Evolutionary conservation across 2,888 invertebrate species (phyloP), one percentile per base, ranked within the genome.

Genomic region (Phengaris alcon): DNA sequence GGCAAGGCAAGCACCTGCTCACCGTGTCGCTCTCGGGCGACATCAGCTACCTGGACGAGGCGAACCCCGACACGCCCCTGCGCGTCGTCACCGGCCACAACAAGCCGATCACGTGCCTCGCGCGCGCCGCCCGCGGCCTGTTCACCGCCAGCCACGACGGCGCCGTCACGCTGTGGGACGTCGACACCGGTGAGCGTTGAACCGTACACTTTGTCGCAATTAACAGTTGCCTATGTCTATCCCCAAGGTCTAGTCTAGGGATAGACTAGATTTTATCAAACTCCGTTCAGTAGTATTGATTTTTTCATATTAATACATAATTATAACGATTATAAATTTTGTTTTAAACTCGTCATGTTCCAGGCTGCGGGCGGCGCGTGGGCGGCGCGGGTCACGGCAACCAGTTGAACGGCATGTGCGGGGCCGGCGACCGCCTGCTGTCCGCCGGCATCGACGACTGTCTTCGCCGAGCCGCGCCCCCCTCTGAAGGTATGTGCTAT

Each of bases 111-210:
- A 99, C 99, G 2, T 97, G 98, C 54, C 92, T 99, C 82, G 95
- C 97, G 0, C 87, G 97, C 68, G 95, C 96, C 73, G 97, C 97
- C 84, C 94, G 95, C 76, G 94, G 94, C 73, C 96, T 99, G 77
- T 99, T 96, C 87, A 99, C 99, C 0, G 98, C 98, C 10, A 98
- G 98, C 80, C 98, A 97, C 82, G 99, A 99, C 85, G 99, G 99
- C 5, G 95, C 95, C 77, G 96, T 99, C 51, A 97, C 97, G 0
- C 94, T 94, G 75, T 98, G 98, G 98, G 95, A 97, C 84, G 96
- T 97, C 0, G 94, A 94, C 4, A 96, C 94, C 51, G 96, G 93
- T 91, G 57, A 72, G 79, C 10, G 13, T 1, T 48, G 57, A 46
- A 8, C 35, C 2, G 22, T 22, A 22, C 22, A 10, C 52, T 68